Base-by-base conservation (phyloP, 2,797 vertebrate genomes). In the Schizothorax lantsangensis region DNA sequence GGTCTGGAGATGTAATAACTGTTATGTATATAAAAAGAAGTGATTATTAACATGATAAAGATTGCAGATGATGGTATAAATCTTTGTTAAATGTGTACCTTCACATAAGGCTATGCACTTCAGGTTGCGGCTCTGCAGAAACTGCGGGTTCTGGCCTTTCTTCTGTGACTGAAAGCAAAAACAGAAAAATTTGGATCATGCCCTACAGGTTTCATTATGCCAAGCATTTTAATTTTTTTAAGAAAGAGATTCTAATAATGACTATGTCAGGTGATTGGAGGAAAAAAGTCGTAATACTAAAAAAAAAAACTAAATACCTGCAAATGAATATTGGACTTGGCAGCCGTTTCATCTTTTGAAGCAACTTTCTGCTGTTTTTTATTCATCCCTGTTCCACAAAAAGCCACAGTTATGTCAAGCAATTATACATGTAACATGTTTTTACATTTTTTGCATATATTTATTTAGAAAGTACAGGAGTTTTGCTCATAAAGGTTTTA, bases 71-170 rank as follows among this genome's bases (percentile, higher is more conserved):
- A 40, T 64, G 21, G 74, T 15, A 2, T 14, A 19, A 75, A 57
- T 40, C 36, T 77, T 9, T 85, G 14, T 12, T 17, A 57, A 38
- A 54, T 21, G 26, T 45, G 92, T 94, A 97, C 97, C 97, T 97
- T 97, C 97, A 94, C 97, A 97, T 96, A 97, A 97, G 95, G 97
- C 97, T 94, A 97, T 97, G 94, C 97, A 97, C 93, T 97, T 97
- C 94, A 97, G 94, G 91, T 97, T 97, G 89, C 97, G 96, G 92
- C 97, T 97, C 92, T 97, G 97, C 93, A 97, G 94, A 93, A 97
- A 97, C 81, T 97, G 96, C 33, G 97, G 96, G 81, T 97, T 96
- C 86, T 96, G 96, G 91, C 96, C 96, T 93, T 97, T 97, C 91
- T 96, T 97, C 94, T 97, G 96, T 89, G 96, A 96, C 97, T 97